phyloP scores from a whole-genome alignment of 2,888 invertebrate genomes.

The Erebia ligea region DNA sequence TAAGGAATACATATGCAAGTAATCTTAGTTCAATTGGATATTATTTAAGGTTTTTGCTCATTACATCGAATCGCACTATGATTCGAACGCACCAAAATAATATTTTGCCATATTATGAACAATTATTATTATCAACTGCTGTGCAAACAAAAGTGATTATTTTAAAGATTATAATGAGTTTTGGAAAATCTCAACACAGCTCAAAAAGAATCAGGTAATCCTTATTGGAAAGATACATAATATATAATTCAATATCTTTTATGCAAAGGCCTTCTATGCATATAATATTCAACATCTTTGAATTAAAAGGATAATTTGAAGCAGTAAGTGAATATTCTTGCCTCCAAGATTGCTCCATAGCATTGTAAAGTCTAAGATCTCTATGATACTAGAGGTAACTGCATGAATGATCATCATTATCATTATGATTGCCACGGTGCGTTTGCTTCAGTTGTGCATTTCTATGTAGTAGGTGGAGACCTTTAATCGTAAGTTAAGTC shows the following conservation, averaged over 20 bases:
- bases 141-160: background rate
- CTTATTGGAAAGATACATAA: too few species aligned
- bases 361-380: too few species aligned
- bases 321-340: too few species aligned
- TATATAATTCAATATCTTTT: too few species aligned
- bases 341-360: too few species aligned
- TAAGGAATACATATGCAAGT: conserved; percentile 40
- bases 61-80: conserved; percentile 1
- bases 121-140: too few species aligned
- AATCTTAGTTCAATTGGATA: conserved; percentile 38
- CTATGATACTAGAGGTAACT: background rate
- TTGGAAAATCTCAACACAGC: too few species aligned
- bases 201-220: too few species aligned
- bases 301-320: too few species aligned
- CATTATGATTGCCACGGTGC: too few species aligned
- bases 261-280: too few species aligned
- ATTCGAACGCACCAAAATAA: background rate
- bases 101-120: background rate
- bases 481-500: conserved; percentile 69
- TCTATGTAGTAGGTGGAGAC: conserved; percentile 12
- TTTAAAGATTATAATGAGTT: background rate
- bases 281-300: too few species aligned
- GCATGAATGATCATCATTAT: background rate
- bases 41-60: conserved; percentile 28
- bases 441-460: background rate